Evolutionary conservation across 2,797 vertebrate genomes (phyloP).

Genomic region (Acridotheres tristis): DNA sequence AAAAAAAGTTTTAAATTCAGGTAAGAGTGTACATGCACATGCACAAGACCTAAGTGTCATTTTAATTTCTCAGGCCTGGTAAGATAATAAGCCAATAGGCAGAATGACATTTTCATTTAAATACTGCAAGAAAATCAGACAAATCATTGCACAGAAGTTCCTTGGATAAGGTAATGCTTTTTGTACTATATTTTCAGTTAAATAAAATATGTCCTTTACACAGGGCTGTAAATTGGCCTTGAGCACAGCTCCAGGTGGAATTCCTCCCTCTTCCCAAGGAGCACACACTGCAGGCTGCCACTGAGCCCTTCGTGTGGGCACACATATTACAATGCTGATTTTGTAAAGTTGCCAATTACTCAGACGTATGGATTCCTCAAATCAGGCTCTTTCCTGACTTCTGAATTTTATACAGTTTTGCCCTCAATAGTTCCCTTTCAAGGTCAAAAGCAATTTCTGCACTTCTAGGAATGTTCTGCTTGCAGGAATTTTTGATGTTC

Average conservation of each 20-base stretch:
- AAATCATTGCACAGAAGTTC: neutral
- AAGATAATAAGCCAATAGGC: neutral
- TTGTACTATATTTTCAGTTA: neutral
- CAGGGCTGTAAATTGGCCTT: neutral
- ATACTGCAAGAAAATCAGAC: neutral
- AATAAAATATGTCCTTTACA: conserved; percentile 29
- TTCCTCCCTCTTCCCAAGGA: conserved; percentile 20
- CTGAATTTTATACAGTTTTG: neutral
- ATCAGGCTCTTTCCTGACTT: neutral
- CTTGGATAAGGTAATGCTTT: neutral
- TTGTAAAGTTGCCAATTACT: neutral
- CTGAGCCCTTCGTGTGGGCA: neutral
- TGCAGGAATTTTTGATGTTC: neutral
- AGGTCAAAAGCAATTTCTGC: conserved; percentile 34
- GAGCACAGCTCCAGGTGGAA: conserved; percentile 17
- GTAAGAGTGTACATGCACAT: neutral
- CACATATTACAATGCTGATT: neutral
- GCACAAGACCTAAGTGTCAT: neutral
- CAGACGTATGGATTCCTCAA: conserved; percentile 1
- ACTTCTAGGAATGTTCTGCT: neutral
- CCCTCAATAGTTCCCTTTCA: neutral
- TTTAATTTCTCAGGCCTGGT: neutral
- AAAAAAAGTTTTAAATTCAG: neutral
- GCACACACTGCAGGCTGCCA: conserved; percentile 1
- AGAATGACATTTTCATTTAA: neutral